phyloP scores from a whole-genome alignment of 2,888 invertebrate species.

The Cerceris ruficornis region DNA sequence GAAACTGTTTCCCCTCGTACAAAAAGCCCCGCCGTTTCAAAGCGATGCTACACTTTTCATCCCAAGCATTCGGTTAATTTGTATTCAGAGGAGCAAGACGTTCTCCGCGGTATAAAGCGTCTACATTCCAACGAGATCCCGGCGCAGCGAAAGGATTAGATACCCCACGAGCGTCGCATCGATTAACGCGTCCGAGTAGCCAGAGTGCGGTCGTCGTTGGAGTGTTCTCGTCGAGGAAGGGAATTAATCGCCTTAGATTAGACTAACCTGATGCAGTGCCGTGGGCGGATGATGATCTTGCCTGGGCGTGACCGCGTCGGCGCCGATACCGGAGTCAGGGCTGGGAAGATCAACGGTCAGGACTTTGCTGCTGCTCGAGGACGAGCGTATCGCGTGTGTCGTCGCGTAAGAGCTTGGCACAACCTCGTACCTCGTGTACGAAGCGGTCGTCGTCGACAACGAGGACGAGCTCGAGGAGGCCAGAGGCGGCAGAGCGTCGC shows the following conservation, averaged over 20 bases:
- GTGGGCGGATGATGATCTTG: constrained; percentile 85
- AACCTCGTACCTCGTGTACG: constrained; percentile 80
- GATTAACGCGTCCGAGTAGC: no score
- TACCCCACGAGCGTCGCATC: no score
- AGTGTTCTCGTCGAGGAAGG: not conserved
- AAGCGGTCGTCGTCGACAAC: constrained; percentile 82
- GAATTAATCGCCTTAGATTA: not conserved
- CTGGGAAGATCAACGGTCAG: constrained; percentile 97
- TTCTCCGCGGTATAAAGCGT: no score
- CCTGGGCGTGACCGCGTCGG: constrained; percentile 93
- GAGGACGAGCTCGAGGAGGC: constrained; percentile 85
- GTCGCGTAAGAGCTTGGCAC: constrained; percentile 80
- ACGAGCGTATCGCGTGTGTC: constrained; percentile 79
- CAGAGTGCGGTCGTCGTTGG: no score
- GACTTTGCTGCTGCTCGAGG: constrained; percentile 83
- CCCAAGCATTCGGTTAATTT: no score
- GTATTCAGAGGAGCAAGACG: no score
- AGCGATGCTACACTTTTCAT: no score
- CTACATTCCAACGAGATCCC: no score
- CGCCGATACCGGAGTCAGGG: constrained; percentile 97
- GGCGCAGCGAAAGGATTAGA: no score
- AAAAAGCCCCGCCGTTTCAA: no score
- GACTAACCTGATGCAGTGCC: constrained; percentile 91
- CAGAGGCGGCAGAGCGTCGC: constrained; percentile 80
- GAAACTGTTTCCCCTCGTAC: no score